Evolutionary conservation across 2,888 invertebrate genomes (phyloP).

Genomic region (Apodemia hepburni): DNA sequence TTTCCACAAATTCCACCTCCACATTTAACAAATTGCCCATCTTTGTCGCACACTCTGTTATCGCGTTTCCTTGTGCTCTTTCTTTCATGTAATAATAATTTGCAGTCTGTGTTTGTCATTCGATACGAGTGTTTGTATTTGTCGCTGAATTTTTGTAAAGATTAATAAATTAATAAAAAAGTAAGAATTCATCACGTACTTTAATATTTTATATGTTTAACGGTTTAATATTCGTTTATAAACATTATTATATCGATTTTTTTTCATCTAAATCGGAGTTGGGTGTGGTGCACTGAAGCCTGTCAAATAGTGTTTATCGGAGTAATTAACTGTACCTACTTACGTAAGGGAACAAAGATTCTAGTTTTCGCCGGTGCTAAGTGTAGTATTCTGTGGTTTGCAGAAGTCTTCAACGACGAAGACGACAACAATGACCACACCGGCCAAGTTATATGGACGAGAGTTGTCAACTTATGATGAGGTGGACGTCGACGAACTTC

Average conservation of each 20-base stretch:
- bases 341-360: conserved; percentile 23
- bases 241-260: conserved; percentile 26
- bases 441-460: conserved; percentile 93
- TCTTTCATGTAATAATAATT: conserved; percentile 43
- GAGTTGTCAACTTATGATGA: conserved; percentile 95
- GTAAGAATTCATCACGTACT: conserved; percentile 7
- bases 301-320: conserved; percentile 36
- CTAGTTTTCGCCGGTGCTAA: conserved; percentile 23
- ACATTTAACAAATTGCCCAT: conserved; percentile 42
- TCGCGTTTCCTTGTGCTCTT: conserved; percentile 23
- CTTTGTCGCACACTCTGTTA: conserved; percentile 39
- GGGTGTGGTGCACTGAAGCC: conserved; percentile 66
- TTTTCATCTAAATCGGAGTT: conserved; percentile 43
- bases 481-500: conserved; percentile 96
- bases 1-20: conserved; percentile 26
- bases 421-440: conserved; percentile 94
- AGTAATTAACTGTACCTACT: conserved; percentile 18
- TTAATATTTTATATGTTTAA: conserved; percentile 19
- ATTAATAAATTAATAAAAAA: neutral
- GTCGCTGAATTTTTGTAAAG: conserved; percentile 28
- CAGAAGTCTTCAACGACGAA: conserved; percentile 95
- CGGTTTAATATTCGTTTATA: neutral
- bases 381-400: conserved; percentile 46
- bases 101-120: conserved; percentile 65
- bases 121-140: conserved; percentile 43